Base-by-base conservation (phyloP, 2,113 vertebrate species). In the Aspidoscelis tigris region DNA sequence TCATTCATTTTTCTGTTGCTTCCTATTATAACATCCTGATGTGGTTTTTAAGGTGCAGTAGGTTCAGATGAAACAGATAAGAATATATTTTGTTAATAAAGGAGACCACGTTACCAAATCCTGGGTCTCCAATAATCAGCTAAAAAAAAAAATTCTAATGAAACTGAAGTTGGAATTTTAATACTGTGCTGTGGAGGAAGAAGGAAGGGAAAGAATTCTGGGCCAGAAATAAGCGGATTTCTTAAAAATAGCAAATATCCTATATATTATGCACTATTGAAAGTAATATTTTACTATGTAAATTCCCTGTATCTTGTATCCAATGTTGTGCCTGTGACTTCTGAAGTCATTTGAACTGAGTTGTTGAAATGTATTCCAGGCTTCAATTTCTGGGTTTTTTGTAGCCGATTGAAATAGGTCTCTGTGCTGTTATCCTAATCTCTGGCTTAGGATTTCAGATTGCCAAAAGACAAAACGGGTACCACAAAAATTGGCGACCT, bases 391-490 rank as follows among this genome's bases (percentile, higher is more conserved):
- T 5, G 7, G 7, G 22, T 66, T 47, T n/a, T 78, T 70, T 76
- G 24, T 21, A 43, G 69, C 75, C 86, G 86, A 43, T 74, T 84
- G 50, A 16, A 58, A 73, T 75, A 83, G 64, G 43, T 20, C 90
- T 89, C 64, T 85, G 87, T 43, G 79, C 76, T 53, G 1, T 58
- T 43, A 80, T 89, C 61, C 64, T 83, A 88, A 87, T 82, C 85
- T 58, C 86, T 91, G 87, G 64, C 93, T 88, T 78, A 99, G 99
- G 97, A 97, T 94, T 99, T 97, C 84, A 97, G 96, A 92, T 88
- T 98, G 83, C 96, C 94, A 3, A 96, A 96, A 91, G 98, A 99
- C 93, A 99, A 98, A 96, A 99, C 98, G 0, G 99, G 98, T 76
- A 97, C 94, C 86, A 99, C 99, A 26, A 97, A 92, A 93, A 96